A percentile compares a stretch with the other conserved stretches of the same genome.
phyloP scores from a whole-genome alignment of 2,888 invertebrate species.

The Melieria omissa region DNA sequence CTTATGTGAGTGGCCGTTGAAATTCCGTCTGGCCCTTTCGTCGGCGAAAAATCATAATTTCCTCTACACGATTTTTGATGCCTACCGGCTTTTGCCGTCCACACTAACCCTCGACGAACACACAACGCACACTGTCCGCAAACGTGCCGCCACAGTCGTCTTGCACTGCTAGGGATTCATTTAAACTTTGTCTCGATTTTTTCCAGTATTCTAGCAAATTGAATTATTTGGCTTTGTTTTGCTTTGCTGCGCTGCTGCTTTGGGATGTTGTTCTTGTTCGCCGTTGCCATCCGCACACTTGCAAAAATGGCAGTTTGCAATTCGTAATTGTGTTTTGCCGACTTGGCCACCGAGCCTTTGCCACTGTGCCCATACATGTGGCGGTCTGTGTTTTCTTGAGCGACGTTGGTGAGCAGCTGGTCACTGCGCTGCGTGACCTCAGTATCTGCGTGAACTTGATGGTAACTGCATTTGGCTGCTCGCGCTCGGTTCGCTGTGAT shows the following conservation, averaged over 20 bases:
- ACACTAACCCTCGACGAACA: too few species aligned
- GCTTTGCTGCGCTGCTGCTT: slow-evolving; percentile 14
- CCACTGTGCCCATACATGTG: too few species aligned
- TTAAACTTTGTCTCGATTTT: slow-evolving; percentile 21
- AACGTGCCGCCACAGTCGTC: not conserved
- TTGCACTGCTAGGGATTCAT: slow-evolving; percentile 36
- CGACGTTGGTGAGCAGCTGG: slow-evolving; percentile 10
- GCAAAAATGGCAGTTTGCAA: too few species aligned
- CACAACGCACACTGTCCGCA: not conserved
- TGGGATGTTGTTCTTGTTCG: not conserved
- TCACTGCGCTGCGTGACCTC: slow-evolving; percentile 37
- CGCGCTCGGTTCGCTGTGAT: too few species aligned
- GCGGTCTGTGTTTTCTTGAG: too few species aligned
- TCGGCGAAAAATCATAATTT: too few species aligned
- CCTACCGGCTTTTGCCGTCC: too few species aligned
- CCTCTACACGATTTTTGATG: too few species aligned
- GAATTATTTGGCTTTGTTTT: slow-evolving; percentile 50
- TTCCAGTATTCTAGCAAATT: slow-evolving; percentile 51
- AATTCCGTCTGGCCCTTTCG: too few species aligned
- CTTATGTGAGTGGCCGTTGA: too few species aligned
- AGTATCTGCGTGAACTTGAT: slow-evolving; percentile 42
- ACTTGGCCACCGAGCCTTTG: too few species aligned
- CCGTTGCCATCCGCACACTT: not conserved
- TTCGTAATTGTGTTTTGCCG: too few species aligned
- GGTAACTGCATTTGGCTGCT: not conserved